phyloP scores from a whole-genome alignment of 2,113 vertebrate genomes.

The Butorides virescens region DNA sequence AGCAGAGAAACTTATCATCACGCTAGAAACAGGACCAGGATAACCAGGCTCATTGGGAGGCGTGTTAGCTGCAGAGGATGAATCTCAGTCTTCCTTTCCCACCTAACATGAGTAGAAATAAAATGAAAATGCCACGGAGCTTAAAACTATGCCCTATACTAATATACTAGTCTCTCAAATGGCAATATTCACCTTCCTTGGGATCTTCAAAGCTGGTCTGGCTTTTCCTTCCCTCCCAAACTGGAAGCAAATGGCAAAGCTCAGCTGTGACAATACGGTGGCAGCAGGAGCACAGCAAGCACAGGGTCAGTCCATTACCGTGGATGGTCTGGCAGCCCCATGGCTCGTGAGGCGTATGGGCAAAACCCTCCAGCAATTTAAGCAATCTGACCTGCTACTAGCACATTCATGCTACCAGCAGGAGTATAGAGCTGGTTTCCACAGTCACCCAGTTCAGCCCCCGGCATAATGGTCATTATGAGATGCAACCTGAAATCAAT shows the following conservation, averaged over 20 bases:
- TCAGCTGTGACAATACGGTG: not conserved
- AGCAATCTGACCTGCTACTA: not conserved
- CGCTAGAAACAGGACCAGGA: not conserved
- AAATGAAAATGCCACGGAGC: not conserved
- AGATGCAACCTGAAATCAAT: not conserved
- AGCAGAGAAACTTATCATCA: not conserved
- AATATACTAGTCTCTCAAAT: not conserved
- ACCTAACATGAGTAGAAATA: not conserved
- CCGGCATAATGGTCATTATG: not conserved
- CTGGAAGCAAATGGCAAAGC: not conserved
- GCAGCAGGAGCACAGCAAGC: not conserved
- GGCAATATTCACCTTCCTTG: not conserved
- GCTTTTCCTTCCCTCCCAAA: not conserved
- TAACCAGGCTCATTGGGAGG: not conserved
- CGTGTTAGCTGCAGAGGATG: not conserved
- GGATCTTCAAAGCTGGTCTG: not conserved
- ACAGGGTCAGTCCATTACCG: no score
- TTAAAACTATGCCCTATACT: not conserved
- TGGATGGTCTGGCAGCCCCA: not conserved
- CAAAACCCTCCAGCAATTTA: not conserved
- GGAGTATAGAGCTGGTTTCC: not conserved
- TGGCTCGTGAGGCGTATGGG: rapidly evolving
- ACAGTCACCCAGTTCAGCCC: not conserved
- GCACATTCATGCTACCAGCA: not conserved
- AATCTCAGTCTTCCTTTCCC: not conserved